phyloP scores from a whole-genome alignment of 2,797 vertebrate genomes.

The Falco biarmicus region DNA sequence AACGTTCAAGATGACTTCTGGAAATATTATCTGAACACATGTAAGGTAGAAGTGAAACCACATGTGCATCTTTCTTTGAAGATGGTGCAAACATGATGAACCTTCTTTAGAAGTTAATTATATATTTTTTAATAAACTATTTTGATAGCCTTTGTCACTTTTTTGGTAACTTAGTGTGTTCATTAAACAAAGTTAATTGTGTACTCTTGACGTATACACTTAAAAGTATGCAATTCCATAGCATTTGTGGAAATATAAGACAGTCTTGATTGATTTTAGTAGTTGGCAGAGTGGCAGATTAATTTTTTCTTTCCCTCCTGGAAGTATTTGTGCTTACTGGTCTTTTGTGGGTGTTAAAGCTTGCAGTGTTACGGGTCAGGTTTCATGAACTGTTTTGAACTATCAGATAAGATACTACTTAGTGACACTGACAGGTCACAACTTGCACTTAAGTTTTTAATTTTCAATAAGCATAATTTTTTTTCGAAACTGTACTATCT shows the following conservation, averaged over 20 bases:
- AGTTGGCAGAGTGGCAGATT: not conserved
- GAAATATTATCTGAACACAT: accelerated
- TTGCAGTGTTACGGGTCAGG: not conserved
- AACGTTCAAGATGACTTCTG: not conserved
- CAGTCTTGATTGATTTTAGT: not conserved
- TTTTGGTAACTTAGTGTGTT: not conserved
- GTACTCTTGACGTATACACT: not conserved
- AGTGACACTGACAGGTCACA: no score
- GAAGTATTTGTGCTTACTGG: not conserved
- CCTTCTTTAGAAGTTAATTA: not conserved
- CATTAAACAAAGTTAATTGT: not conserved
- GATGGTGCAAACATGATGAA: not conserved
- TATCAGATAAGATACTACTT: not conserved
- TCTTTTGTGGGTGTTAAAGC: not conserved
- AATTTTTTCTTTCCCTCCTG: not conserved
- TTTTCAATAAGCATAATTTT: not conserved
- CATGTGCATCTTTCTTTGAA: accelerated
- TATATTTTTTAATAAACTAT: not conserved
- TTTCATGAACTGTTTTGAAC: not conserved
- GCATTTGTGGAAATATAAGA: not conserved
- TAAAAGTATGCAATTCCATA: not conserved
- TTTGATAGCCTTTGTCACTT: not conserved
- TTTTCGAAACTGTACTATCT: not conserved
- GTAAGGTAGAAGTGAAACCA: not conserved
- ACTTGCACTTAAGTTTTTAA: not conserved